Conservation (phyloP, 2,888 invertebrate genomes). For the Fissipunctia ypsillon region DNA sequence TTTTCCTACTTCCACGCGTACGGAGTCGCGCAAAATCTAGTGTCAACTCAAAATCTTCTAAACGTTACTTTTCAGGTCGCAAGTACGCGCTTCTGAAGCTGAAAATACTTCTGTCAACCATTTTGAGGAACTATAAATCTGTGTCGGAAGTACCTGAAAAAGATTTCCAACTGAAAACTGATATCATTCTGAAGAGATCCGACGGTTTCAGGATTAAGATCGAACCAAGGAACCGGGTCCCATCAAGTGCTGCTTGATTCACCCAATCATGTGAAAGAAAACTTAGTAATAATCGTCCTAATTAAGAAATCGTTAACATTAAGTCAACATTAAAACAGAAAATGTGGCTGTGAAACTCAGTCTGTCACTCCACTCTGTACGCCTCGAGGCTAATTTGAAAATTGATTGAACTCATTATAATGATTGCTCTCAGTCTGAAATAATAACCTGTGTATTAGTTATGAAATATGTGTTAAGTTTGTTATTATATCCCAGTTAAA, state of each 20-base stretch:
- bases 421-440: not conserved
- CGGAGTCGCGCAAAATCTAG: not conserved
- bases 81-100: conserved; percentile 95
- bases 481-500: not conserved
- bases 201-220: conserved; percentile 93
- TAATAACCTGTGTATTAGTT: not conserved
- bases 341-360: not conserved
- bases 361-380: not conserved
- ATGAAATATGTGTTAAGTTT: conserved; percentile 6
- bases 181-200: conserved; percentile 93
- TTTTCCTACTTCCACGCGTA: not conserved
- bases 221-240: conserved; percentile 90
- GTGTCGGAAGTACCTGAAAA: conserved; percentile 91
- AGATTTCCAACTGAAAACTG: conserved; percentile 92
- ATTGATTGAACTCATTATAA: not conserved
- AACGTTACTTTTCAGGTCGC: conserved; percentile 87
- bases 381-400: not conserved
- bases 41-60: not conserved
- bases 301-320: conserved; percentile 28
- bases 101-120: conserved; percentile 93
- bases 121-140: conserved; percentile 92
- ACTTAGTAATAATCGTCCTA: conserved; percentile 21
- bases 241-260: conserved; percentile 62
- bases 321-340: conserved; percentile 18
- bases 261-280: not conserved